Percentiles rank a stretch among this genome's conserved stretches.
Conservation (phyloP, 2,888 invertebrate species). For the Steinernema hermaphroditum region DNA sequence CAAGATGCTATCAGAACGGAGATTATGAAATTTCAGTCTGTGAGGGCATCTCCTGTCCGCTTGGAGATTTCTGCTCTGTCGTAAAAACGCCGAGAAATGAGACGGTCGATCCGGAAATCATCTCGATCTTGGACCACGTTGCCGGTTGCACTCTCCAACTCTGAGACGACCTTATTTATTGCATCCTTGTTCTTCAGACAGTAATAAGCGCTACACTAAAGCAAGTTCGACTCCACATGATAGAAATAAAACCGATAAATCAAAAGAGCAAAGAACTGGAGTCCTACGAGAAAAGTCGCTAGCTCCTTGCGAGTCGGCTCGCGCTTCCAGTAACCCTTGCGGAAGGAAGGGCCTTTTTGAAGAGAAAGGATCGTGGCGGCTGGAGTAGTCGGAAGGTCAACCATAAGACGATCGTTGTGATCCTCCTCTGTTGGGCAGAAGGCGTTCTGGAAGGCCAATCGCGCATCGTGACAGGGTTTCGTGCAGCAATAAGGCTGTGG, state of each 20-base stretch:
- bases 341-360: no score
- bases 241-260: constrained; percentile 1
- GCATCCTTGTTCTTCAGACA: neutral
- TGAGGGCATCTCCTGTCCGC: neutral
- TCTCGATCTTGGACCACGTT: neutral
- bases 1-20: neutral
- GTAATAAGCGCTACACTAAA: neutral
- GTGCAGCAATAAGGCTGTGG: constrained; percentile 5
- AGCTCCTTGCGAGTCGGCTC: neutral
- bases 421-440: neutral
- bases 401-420: neutral
- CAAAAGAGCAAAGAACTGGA: neutral
- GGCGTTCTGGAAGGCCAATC: neutral
- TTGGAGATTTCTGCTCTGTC: neutral
- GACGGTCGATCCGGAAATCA: neutral
- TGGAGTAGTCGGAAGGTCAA: no score
- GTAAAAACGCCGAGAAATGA: neutral
- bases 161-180: neutral
- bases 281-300: neutral
- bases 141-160: neutral
- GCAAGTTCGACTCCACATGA: neutral
- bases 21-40: neutral
- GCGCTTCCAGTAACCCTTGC: neutral
- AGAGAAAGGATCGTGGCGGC: no score
- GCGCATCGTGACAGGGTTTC: neutral